Evolutionary conservation across 1,140 invertebrate species (phyloP).

Genomic region (Hyles euphorbiae): DNA sequence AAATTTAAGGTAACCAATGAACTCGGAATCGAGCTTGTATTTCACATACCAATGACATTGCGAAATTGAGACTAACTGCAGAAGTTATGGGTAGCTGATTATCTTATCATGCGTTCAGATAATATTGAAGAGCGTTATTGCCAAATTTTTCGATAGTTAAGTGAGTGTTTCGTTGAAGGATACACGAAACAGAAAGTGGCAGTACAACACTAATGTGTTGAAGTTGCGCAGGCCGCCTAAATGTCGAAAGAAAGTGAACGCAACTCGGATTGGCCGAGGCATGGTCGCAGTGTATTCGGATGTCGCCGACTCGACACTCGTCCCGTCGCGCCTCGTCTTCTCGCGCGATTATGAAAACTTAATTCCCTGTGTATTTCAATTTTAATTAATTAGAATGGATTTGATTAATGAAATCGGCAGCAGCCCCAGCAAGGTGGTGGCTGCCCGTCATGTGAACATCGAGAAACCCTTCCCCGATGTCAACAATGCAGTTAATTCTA

Average conservation of each 20-base stretch:
- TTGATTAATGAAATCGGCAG: constrained; percentile 43
- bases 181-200: constrained; percentile 14
- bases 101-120: constrained; percentile 3
- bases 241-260: constrained; percentile 72
- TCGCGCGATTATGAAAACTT: constrained; percentile 26
- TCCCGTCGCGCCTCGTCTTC: constrained; percentile 7
- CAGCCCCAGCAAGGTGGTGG: constrained; percentile 32
- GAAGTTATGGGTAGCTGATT: neutral
- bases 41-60: neutral
- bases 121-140: too few relatives aligned
- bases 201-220: constrained; percentile 37
- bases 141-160: too few relatives aligned
- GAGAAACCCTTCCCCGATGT: constrained; percentile 33
- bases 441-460: constrained; percentile 50
- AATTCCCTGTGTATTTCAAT: constrained; percentile 1
- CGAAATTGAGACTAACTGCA: neutral
- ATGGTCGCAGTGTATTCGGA: constrained; percentile 23
- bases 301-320: constrained; percentile 21
- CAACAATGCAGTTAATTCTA: constrained; percentile 52
- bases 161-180: constrained; percentile 4
- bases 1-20: neutral
- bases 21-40: neutral
- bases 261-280: constrained; percentile 20
- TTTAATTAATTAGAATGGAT: constrained; percentile 38
- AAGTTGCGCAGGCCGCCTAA: constrained; percentile 51